These are phyloP conservation scores for Brachyrhaphis roseni DNA, from an alignment of 2,797 vertebrate genomes.

Conservation along the genomic window DNA sequence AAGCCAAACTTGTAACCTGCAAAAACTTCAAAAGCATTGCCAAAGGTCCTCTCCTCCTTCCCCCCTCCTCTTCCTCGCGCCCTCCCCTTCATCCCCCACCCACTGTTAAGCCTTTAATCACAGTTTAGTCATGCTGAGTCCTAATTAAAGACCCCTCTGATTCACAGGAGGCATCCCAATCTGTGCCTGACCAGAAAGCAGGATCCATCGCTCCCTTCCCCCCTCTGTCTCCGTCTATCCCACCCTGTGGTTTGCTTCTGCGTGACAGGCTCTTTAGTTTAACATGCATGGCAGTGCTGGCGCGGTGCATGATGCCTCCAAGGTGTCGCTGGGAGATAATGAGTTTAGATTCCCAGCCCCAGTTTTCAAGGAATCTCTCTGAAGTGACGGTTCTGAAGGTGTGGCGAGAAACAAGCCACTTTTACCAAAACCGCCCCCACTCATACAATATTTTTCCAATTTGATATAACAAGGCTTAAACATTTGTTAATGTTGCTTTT, in stretches of 20 bases:
- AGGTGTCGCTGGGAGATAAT: slow-evolving; percentile 70
- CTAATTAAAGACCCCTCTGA: slow-evolving; percentile 84
- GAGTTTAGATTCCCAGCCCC: slow-evolving; percentile 42
- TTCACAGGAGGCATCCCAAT: slow-evolving; percentile 71
- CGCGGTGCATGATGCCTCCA: slow-evolving; percentile 43
- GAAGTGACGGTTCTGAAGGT: slow-evolving; percentile 45
- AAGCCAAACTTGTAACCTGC: slow-evolving; percentile 74
- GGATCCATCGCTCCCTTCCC: slow-evolving; percentile 25
- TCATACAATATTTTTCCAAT: no score
- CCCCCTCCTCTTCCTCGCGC: slow-evolving; percentile 2
- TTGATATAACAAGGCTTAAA: no score
- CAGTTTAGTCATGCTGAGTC: slow-evolving; percentile 84
- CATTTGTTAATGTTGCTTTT: no score
- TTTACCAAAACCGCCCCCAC: not conserved
- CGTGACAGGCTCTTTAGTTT: slow-evolving; percentile 48
- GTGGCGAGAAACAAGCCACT: slow-evolving; percentile 38
- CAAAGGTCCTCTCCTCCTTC: slow-evolving; percentile 56
- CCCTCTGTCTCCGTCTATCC: slow-evolving; percentile 21
- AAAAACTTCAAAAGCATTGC: slow-evolving; percentile 80
- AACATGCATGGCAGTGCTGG: slow-evolving; percentile 43
- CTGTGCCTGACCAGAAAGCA: slow-evolving; percentile 68
- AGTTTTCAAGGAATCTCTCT: slow-evolving; percentile 41
- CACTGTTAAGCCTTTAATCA: slow-evolving; percentile 83
- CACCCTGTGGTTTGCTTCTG: slow-evolving; percentile 44
- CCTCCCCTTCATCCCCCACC: slow-evolving; percentile 41